Evolutionary conservation across 1,140 invertebrate genomes (phyloP), one percentile per base, ranked within the genome.

Genomic region (Melitaea cinxia): DNA sequence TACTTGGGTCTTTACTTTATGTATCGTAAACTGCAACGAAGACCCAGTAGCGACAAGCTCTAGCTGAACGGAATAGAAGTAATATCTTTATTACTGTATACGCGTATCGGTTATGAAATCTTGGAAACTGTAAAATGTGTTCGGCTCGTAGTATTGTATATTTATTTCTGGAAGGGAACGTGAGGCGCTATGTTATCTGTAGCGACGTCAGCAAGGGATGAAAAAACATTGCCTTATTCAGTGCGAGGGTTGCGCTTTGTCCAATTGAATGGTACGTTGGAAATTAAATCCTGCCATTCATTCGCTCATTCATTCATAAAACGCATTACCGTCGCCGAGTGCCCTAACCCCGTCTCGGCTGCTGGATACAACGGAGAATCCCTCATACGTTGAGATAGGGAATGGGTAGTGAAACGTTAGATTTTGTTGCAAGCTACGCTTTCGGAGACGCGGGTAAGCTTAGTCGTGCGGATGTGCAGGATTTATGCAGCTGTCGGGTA

Each of bases 221-320:
- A 74, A 74, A 82, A 79, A 77, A 62, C 30, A 10, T 61, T 69
- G 62, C 42, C 55, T 60, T 70, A 61, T 45, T 39, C 47, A 39
- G 52, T 69, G 66, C 62, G 54, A 58, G 68, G 57, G 61, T 50
- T 77, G 70, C 75, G 69, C 71, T 80, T 83, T 79, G 73, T 71
- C 74, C 74, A 73, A 79, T 71, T 74, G 77, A 79, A 82, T 77
- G 78, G 81, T 81, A 80, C 78, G 77, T 77, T 72, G 68, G 75
- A 79, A 80, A 76, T 80, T 70, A 85, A 83, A 88, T 86, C 78
- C 77, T 81, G 58, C 76, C 71, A 85, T 88, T 86, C 82, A 85
- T 75, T 78, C 75, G 71, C 75, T 80, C 77, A 82, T 83, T 85
- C 85, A 85, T 88, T 86, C 83, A 87, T 86, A 82, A 85, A 87